Base-by-base conservation (phyloP, 2,113 vertebrate species). In the Gambusia affinis region DNA sequence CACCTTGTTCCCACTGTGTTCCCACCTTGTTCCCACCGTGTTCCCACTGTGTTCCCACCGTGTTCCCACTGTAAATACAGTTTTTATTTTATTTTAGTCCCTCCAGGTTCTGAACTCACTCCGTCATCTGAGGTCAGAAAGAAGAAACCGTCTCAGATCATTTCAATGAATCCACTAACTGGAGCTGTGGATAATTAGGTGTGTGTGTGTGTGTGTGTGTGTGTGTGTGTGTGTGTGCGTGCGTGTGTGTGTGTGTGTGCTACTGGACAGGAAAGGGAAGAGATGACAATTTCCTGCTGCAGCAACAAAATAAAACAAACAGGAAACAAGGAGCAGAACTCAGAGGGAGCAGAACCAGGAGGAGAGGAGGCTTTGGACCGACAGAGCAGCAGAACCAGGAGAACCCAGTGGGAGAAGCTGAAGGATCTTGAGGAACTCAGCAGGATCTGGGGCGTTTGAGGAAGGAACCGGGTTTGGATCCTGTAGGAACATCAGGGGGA, bases 281-380 rank as follows among this genome's bases (percentile, higher is more conserved):
- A 76, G 62, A 86, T 91, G 87, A 91, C 88, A 74, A 76, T 90
- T 88, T 91, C 90, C 90, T 91, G 78, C 71, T 75, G 74, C 78
- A 63, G 87, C 75, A 82, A 86, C 65, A 91, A 85, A 91, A 90
- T 88, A 89, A 90, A 91, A 82, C 88, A 90, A 91, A 91, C 90
- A 91, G 90, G 90, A 91, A 91, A 83, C 67, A 14, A 63, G 35
- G n/a, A 78, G 71, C 89, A 87, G 84, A 72, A 67, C 61, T 79
- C 75, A 15, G 64, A 47, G 72, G 64, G 60, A 85, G 81, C 60
- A 39, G 27, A 72, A 12, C 33, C n/a, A 7, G 39, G 39, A 60
- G 60, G 22, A 14, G 24, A 60, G 1, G 35, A 35, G 35, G 35
- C 35, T 35, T 35, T 35, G 35, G 35, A 35, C 35, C 35, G 8